phyloP scores from a whole-genome alignment of 2,797 vertebrate genomes.

The Saxicola maurus region DNA sequence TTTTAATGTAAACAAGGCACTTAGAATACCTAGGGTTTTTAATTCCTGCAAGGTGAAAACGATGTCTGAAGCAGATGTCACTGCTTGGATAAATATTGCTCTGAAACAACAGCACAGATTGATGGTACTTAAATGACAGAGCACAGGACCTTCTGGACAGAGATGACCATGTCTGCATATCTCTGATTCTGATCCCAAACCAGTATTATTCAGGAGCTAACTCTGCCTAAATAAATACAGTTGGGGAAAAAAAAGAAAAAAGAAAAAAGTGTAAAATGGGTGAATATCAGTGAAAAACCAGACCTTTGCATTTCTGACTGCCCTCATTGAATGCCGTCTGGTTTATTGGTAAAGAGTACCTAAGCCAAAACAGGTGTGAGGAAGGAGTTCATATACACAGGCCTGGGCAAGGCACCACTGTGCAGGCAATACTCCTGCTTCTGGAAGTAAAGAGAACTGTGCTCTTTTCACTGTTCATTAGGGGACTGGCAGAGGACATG shows the following conservation, averaged over 20 bases:
- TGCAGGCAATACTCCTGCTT: not conserved
- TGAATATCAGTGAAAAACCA: conserved; percentile 7
- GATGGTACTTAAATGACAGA: not conserved
- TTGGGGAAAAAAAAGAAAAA: not conserved
- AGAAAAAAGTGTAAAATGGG: not conserved
- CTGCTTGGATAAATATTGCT: not conserved
- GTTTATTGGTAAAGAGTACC: not conserved
- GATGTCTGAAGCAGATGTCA: conserved; percentile 28
- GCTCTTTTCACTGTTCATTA: not conserved
- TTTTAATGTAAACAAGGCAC: conserved; percentile 57
- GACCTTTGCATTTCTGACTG: conserved; percentile 1
- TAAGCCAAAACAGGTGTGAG: not conserved
- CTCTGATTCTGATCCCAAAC: not conserved
- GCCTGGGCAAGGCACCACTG: not conserved
- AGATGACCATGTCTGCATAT: not conserved
- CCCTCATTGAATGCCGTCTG: not conserved
- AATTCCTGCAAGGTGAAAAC: conserved; percentile 36
- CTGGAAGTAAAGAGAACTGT: not conserved
- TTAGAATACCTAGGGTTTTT: conserved; percentile 30
- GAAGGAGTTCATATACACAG: not conserved
- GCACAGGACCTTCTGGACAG: not conserved
- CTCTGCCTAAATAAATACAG: not conserved
- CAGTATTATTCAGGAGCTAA: not conserved
- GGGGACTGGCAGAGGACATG: not conserved
- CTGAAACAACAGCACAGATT: not conserved